Evolutionary conservation across 1,140 invertebrate genomes (phyloP), one percentile per base, ranked within the genome.

Genomic region (Danaus melanippus): DNA sequence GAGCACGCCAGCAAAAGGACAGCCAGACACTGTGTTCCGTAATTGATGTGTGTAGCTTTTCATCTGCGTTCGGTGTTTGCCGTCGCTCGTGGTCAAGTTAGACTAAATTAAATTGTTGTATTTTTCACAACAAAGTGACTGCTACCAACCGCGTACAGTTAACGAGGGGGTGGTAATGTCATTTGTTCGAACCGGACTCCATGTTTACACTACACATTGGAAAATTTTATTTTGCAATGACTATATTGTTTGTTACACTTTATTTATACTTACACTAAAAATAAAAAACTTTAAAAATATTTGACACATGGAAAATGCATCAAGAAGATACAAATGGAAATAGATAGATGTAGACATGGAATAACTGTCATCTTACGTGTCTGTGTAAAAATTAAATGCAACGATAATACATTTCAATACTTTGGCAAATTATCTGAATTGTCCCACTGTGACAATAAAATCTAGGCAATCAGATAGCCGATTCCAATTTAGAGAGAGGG

Each of bases 11-110:
- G 61, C 62, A 71, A 66, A 66, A 66, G 68, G 62, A 68, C 67
- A 56, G 52, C 12, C 59, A 47, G 57, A 47, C 64, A 46, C 41
- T 65, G 59, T 65, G 58, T 54, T 53, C 52, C 51, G 62, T 79
- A 84, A 84, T 83, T 85, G 78, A 79, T 81, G 74, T 81, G 73
- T 83, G 76, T 80, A 77, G 69, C 70, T 78, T 79, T 82, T 78
- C 74, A 70, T 72, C 66, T 64, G 60, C 66, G 67, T 73, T 74
- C 61, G 60, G 62, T 77, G 72, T 81, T 77, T 78, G 75, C 67
- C 50, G 65, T 65, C 67, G 64, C 67, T 68, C 52, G 69, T 61
- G 74, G 76, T 73, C 62, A 79, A 78, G 75, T 83, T 81, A 73
- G 70, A 71, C 74, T 70, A 81, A 82, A 84, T 84, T 79, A 82